Base-by-base conservation (phyloP, 2,888 invertebrate genomes). In the Erebia aethiops region DNA sequence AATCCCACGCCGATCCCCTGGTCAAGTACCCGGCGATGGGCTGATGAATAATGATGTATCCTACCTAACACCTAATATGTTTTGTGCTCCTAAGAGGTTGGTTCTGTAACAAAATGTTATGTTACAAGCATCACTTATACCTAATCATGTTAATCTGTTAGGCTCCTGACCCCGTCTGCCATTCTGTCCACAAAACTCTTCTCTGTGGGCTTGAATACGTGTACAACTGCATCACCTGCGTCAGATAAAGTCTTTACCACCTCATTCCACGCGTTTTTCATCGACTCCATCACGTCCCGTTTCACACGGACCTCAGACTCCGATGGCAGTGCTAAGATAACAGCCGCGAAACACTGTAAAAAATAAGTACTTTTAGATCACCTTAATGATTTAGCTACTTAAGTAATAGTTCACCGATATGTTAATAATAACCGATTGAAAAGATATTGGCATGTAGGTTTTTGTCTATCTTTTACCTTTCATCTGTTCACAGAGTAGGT, bases 151-250 rank as follows among this genome's bases (percentile, higher is more conserved):
- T 85, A 87, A 77, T 86, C 77, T 18, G 79, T 74, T 49, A 89
- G 74, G 68, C 74, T 79, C 73, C 89, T 90, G 60, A 90, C 74
- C 41, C 84, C 83, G 72, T 91, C 90, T 8, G 87, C 83, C 79
- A 91, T 80, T 78, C 90, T 90, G 74, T 87, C 85, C 4, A 89
- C 61, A 8, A 85, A 74, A 68, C 87, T 87, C 76, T 89, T 91
- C 77, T 92, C 91, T 0, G 91, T 91, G 0, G 91, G 92, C 62
- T 89, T 91, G 75, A 92, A 90, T 8, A 89, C 90, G 64, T 91
- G 82, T 2, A 92, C 90, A 0, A 92, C 88, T 0, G 91, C 87
- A 67, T 92, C 91, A 0, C 90, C 86, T 0, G 92, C 92, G 14
- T 91, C 84, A 11, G 82, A 84, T 46, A 92, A 75, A 0, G 90